These are phyloP conservation scores for Sinohyriopsis cumingii DNA, from an alignment of 2,888 invertebrate genomes.

Conservation along the genomic window DNA sequence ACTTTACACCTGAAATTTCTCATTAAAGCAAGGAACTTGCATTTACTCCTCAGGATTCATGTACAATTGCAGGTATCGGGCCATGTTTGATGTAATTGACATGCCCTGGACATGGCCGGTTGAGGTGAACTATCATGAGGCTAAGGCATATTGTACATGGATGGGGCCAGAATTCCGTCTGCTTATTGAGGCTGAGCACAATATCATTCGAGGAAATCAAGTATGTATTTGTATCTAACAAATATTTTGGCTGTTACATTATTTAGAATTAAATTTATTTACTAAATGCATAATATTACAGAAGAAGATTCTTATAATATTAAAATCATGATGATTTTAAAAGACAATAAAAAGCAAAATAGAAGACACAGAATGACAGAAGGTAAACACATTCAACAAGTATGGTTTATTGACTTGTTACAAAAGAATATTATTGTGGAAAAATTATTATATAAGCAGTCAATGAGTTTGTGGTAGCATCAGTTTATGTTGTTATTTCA, in stretches of 20 bases:
- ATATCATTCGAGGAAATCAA: constrained; percentile 60
- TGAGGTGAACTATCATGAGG: constrained; percentile 70
- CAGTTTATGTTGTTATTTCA: constrained; percentile 1
- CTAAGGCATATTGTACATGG: constrained; percentile 69
- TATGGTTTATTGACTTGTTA: too few relatives aligned
- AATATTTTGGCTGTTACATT: neutral
- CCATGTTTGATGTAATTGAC: constrained; percentile 66
- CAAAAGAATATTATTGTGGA: too few relatives aligned
- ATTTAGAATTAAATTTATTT: neutral
- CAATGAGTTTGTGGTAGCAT: neutral
- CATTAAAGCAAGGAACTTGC: too few relatives aligned
- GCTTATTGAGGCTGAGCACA: constrained; percentile 66
- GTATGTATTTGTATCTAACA: constrained; percentile 26
- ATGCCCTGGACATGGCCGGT: constrained; percentile 70
- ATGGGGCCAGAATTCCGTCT: constrained; percentile 65
- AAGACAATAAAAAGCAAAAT: too few relatives aligned
- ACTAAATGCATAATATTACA: too few relatives aligned
- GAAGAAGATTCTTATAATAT: too few relatives aligned
- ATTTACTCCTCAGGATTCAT: too few relatives aligned
- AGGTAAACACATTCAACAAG: too few relatives aligned
- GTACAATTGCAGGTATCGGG: constrained; percentile 55
- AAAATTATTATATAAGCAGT: too few relatives aligned
- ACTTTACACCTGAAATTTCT: too few relatives aligned
- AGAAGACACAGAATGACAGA: too few relatives aligned
- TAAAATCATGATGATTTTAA: too few relatives aligned